Evolutionary conservation across 2,113 vertebrate genomes (phyloP).

Genomic region (Aleadryas rufinucha): DNA sequence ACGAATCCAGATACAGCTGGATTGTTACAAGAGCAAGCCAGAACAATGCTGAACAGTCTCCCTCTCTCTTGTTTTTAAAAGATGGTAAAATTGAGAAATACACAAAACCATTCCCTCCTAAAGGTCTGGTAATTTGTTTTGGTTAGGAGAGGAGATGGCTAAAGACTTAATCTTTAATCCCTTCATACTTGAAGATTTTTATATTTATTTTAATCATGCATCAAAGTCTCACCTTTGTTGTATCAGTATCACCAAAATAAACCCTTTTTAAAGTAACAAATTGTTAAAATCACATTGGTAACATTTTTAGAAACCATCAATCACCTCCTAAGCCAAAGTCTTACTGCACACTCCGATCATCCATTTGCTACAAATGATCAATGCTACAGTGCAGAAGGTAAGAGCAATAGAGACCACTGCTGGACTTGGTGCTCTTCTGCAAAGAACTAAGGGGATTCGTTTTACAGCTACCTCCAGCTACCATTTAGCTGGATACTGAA

Average conservation of each 20-base stretch:
- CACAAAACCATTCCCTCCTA: background rate
- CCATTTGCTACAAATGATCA: background rate
- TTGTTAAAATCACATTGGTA: background rate
- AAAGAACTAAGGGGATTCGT: background rate
- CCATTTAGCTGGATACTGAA: background rate
- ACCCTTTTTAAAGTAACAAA: background rate
- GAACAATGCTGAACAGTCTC: background rate
- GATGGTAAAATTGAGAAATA: background rate
- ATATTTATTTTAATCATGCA: background rate
- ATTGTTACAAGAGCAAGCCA: background rate
- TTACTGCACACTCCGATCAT: background rate
- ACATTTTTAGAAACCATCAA: background rate
- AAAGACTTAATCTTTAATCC: background rate
- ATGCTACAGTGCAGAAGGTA: background rate
- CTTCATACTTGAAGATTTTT: background rate
- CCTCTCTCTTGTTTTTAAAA: background rate
- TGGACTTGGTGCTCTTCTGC: background rate
- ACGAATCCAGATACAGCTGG: background rate
- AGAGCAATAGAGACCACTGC: background rate
- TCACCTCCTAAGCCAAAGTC: background rate
- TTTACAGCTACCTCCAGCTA: background rate
- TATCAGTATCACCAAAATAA: background rate
- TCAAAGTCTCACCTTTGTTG: background rate
- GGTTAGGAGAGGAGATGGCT: background rate
- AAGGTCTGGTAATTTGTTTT: background rate